phyloP scores from a whole-genome alignment of 2,888 invertebrate species.

The Rotaria macrura region DNA sequence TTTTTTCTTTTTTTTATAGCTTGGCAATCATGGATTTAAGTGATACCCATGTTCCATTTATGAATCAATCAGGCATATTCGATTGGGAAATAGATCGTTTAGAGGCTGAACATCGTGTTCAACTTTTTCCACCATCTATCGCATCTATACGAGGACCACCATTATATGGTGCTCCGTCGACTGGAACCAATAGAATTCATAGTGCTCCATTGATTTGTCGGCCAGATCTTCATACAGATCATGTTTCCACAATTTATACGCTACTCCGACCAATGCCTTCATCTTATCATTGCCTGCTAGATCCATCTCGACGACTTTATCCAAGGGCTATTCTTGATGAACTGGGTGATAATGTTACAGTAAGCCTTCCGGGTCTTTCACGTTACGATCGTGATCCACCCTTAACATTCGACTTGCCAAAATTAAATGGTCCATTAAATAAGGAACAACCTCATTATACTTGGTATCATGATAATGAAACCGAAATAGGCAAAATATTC shows the following conservation, averaged over 20 bases:
- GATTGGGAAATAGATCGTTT: background rate
- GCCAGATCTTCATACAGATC: background rate
- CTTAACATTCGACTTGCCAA: background rate
- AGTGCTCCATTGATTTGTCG: background rate
- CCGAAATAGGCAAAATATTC: background rate
- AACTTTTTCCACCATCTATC: background rate
- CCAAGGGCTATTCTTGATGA: background rate
- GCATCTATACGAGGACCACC: background rate
- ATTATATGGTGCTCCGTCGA: background rate
- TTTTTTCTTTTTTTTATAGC: no score
- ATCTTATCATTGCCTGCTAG: slow-evolving; percentile 1
- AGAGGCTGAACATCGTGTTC: background rate
- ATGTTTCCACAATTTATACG: background rate
- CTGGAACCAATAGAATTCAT: background rate
- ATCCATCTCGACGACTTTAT: background rate
- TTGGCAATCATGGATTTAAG: background rate
- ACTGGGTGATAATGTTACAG: background rate
- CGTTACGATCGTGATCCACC: background rate
- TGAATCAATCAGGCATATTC: background rate
- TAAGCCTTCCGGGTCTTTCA: background rate
- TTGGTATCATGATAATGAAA: slow-evolving; percentile 16
- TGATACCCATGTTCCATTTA: background rate
- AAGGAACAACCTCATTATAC: background rate
- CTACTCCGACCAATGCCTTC: slow-evolving; percentile 13
- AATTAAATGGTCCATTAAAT: background rate